A percentile compares a stretch with the other conserved stretches of the same genome.
Evolutionary conservation across 1,140 invertebrate species (phyloP).

Genomic region (Tetramorium alpestre): DNA sequence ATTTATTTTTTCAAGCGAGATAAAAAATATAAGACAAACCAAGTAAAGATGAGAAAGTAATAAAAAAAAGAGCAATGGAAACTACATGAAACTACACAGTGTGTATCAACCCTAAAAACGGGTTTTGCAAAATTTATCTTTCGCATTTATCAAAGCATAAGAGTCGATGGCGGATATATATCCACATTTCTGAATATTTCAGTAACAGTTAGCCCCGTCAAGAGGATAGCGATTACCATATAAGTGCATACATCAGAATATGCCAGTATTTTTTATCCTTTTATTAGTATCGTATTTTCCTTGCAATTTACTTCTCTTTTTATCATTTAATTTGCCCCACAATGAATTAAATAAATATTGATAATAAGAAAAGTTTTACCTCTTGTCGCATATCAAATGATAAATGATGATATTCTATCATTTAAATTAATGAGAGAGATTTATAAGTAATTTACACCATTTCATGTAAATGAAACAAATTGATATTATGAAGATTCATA

Average conservation of each 20-base stretch:
- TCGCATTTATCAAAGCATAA: not conserved
- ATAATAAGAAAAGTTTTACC: not conserved
- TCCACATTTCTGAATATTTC: constrained; percentile 1
- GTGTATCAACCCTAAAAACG: not conserved
- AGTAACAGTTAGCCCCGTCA: not conserved
- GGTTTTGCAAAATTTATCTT: constrained; percentile 7
- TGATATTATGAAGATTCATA: too few species aligned
- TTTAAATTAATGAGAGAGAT: too few species aligned
- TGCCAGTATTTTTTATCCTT: not conserved
- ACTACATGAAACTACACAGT: not conserved
- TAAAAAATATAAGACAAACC: not conserved
- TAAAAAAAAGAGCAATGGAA: not conserved
- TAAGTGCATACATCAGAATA: not conserved
- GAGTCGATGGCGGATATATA: not conserved
- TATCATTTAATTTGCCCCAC: not conserved
- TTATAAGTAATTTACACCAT: too few species aligned
- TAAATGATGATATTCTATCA: too few species aligned
- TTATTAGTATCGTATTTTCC: not conserved
- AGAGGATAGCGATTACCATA: not conserved
- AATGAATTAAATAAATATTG: not conserved
- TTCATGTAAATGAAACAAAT: too few species aligned
- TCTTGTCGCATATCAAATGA: not conserved
- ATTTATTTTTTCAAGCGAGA: not conserved
- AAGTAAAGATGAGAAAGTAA: not conserved
- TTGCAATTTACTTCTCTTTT: not conserved